Conservation (phyloP, 1,140 invertebrate genomes). For the Odontomachus brunneus region DNA sequence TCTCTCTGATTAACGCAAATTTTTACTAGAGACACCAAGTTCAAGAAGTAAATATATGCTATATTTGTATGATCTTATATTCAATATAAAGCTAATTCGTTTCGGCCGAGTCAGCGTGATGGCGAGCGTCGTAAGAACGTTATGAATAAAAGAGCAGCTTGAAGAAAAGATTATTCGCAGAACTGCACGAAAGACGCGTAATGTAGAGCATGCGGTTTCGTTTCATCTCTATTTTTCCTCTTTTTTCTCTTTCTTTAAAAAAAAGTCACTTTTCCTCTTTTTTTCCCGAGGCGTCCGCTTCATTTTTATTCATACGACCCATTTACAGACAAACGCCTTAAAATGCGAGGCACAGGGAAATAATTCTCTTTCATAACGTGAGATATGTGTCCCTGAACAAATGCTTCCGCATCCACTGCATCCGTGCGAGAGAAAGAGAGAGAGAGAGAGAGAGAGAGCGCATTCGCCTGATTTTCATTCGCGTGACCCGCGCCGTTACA, state of each 20-base stretch:
- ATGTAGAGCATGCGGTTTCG: not conserved
- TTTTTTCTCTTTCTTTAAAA: no score
- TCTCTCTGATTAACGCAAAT: not conserved
- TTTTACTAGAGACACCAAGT: not conserved
- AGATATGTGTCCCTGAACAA: not conserved
- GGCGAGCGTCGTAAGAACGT: not conserved
- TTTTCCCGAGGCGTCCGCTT: not conserved
- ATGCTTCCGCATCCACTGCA: not conserved
- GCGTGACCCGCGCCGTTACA: not conserved
- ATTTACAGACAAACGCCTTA: not conserved
- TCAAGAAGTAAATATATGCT: not conserved
- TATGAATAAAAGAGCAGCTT: not conserved
- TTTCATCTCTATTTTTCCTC: not conserved
- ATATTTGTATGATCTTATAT: conserved; percentile 1
- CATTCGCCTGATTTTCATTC: not conserved
- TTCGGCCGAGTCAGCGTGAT: not conserved
- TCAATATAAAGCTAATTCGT: not conserved
- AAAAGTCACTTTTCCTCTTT: not conserved
- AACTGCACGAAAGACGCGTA: not conserved
- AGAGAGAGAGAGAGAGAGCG: no score
- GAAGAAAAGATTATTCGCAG: not conserved
- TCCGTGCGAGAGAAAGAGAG: not conserved
- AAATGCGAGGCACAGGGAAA: not conserved
- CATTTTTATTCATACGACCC: conserved; percentile 13
- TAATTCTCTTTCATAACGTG: conserved; percentile 9